Conservation (phyloP, 2,888 invertebrate genomes). For the Rhagium mordax region DNA sequence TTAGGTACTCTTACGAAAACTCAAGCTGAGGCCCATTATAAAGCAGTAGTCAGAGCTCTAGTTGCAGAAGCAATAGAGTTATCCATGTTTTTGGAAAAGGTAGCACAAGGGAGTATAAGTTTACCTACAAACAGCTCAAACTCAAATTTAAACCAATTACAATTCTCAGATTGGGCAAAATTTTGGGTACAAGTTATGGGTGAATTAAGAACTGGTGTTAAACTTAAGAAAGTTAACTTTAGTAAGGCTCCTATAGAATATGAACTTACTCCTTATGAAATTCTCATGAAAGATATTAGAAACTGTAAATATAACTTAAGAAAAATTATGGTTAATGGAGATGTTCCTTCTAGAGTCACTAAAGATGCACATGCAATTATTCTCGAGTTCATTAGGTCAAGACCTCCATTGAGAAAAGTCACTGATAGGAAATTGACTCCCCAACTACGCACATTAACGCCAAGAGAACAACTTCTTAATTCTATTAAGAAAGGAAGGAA, state of each 20-base stretch:
- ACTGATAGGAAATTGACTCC: conserved; percentile 89
- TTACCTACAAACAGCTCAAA: conserved; percentile 77
- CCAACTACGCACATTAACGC: conserved; percentile 80
- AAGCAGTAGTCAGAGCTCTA: conserved; percentile 92
- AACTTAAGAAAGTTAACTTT: conserved; percentile 90
- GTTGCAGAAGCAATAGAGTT: conserved; percentile 94
- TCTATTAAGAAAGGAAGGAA: conserved; percentile 86
- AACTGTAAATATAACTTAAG: conserved; percentile 90
- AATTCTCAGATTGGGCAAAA: conserved; percentile 94
- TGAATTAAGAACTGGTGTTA: conserved; percentile 91
- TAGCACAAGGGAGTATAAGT: conserved; percentile 80
- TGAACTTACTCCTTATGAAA: conserved; percentile 96
- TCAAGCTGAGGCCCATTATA: conserved; percentile 86
- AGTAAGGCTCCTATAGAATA: conserved; percentile 88
- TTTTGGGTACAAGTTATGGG: conserved; percentile 97
- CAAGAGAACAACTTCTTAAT: conserved; percentile 88
- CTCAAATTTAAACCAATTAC: conserved; percentile 84
- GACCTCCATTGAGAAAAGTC: conserved; percentile 93
- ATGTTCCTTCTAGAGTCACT: conserved; percentile 86
- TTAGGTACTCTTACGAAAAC: conserved; percentile 68
- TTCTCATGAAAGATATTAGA: conserved; percentile 96
- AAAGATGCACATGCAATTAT: conserved; percentile 97
- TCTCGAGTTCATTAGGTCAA: conserved; percentile 95
- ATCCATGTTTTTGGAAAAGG: conserved; percentile 90
- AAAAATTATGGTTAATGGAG: conserved; percentile 88